Base-by-base conservation (phyloP, 1,140 invertebrate species). In the Pachyrhynchus sulphureomaculatus region DNA sequence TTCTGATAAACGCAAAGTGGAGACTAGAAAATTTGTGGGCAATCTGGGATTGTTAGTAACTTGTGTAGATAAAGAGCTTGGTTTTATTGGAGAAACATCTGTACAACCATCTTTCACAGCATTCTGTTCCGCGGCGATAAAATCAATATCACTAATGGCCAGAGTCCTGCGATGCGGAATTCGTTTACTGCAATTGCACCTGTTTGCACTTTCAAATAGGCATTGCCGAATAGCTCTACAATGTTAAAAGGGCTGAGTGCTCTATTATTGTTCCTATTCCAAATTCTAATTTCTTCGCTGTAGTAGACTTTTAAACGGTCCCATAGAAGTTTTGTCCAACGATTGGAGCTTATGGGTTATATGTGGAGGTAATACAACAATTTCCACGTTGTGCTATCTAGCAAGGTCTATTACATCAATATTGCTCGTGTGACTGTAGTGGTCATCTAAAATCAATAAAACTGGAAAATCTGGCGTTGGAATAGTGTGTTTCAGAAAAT, bases 281-380 rank as follows among this genome's bases (percentile, higher is more conserved):
- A 45, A 3, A 17, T 41, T 20, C 15, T 9, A 29, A 59, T 64
- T 44, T 64, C 62, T 51, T 59, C 62, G 52, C 26, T 59, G n/a
- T 48, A 51, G 36, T 51, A 52, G 29, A 8, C n/a, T 62, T 41
- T 65, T 70, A 12, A 67, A 24, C 9, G 70, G 65, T 15, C 56
- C 52, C 65, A 75, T 74, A 42, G 76, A 68, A 13, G 63, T 34
- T 12, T 67, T 58, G 51, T 76, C 76, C 6, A 76, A 42, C 17
- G 75, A 72, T 56, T 78, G 75, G 70, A 77, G 41, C 20, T 68
- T 64, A 57, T 75, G 72, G 2, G 66, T 74, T 17, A 45, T 60
- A 41, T 78, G 75, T 9, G 74, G 70, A 29, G 75, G 72, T 6
- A 77, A 58, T 24, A 45, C 70, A 8, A 74, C 8, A 10, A 76